phyloP scores from a whole-genome alignment of 2,113 vertebrate species.

The Pantherophis guttatus region DNA sequence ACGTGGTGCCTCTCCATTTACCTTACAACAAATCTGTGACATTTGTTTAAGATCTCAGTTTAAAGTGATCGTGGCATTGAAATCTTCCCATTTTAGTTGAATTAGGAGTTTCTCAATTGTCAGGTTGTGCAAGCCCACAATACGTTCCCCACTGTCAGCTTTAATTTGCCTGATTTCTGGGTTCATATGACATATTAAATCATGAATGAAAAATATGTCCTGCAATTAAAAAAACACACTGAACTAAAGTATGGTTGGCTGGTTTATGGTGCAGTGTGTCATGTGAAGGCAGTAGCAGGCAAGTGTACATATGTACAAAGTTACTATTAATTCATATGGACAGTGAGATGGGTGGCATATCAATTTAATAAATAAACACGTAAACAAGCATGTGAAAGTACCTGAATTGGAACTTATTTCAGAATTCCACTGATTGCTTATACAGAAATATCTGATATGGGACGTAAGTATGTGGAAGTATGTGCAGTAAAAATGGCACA shows the following conservation, averaged over 20 bases:
- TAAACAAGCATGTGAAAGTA: not conserved
- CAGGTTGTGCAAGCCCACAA: not conserved
- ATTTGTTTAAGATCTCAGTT: not conserved
- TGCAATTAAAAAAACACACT: not conserved
- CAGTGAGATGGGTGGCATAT: not conserved
- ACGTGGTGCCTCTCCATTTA: not conserved
- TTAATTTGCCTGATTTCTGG: not conserved
- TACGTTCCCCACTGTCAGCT: not conserved
- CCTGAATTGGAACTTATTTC: not conserved
- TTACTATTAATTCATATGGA: not conserved
- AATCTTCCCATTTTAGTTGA: not conserved
- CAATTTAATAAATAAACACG: not conserved
- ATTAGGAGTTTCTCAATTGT: not conserved
- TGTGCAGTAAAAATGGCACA: not conserved
- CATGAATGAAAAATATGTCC: not conserved
- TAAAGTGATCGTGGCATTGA: not conserved
- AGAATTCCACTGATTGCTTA: not conserved
- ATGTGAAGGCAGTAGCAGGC: not conserved
- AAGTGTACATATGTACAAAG: not conserved
- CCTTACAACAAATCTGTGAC: not conserved
- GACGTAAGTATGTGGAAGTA: not conserved
- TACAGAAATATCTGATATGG: not conserved
- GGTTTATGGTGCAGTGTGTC: not conserved
- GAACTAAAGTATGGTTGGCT: not conserved
- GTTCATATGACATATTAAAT: not conserved